phyloP scores from a whole-genome alignment of 1,140 invertebrate species.

The Heliconius hewitsoni region DNA sequence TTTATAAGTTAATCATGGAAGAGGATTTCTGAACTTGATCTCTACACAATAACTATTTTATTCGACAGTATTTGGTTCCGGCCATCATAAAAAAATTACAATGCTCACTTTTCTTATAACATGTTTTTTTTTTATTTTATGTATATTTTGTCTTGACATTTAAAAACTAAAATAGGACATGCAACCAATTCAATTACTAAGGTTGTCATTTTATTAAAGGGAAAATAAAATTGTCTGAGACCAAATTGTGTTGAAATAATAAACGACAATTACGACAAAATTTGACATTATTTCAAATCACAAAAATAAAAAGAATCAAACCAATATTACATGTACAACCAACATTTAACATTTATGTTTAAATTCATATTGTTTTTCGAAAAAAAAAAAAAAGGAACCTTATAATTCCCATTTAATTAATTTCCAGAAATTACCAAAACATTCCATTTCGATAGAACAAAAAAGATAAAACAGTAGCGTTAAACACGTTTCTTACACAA shows the following conservation, averaged over 20 bases:
- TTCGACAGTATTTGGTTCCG: neutral
- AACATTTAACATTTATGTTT: neutral
- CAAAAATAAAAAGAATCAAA: neutral
- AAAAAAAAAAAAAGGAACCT: neutral
- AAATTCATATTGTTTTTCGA: neutral
- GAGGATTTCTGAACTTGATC: neutral
- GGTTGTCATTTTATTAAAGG: neutral
- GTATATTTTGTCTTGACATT: too few relatives aligned
- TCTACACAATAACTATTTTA: constrained; percentile 2
- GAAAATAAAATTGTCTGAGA: too few relatives aligned
- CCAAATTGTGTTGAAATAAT: too few relatives aligned
- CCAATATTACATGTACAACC: neutral
- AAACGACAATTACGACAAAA: too few relatives aligned
- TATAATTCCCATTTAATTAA: neutral
- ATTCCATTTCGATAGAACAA: neutral
- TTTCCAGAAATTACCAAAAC: neutral
- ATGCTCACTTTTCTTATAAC: neutral
- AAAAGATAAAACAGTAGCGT: neutral
- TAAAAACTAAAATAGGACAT: too few relatives aligned
- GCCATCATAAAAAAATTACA: neutral
- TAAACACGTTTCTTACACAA: constrained; percentile 1
- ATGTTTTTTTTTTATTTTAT: too few relatives aligned
- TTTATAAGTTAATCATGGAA: too few relatives aligned
- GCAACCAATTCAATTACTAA: too few relatives aligned
- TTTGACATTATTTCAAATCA: neutral